Base-by-base conservation (phyloP, 2,797 vertebrate genomes). In the Rallus crepitans region DNA sequence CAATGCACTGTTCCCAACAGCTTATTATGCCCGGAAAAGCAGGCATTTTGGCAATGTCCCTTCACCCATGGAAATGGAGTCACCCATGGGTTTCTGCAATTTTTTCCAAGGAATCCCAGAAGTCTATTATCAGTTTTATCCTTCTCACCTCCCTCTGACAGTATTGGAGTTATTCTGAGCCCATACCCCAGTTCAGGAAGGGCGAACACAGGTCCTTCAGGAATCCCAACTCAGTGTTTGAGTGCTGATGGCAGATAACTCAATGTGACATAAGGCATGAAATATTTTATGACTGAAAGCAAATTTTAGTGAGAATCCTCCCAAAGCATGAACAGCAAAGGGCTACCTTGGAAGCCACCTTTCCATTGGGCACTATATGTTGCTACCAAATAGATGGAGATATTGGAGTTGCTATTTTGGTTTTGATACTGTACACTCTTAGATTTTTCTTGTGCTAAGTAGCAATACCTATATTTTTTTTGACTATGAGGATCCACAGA, bases 31-130 rank as follows among this genome's bases (percentile, higher is more conserved):
- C 31, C 68, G 68, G 65, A 50, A 64, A 75, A 27, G 25, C 28
- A 78, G 20, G 11, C 7, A 71, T 61, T 87, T 76, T 76, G 65
- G 35, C 33, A 60, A 20, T 50, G 27, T n/a, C 16, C 33, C 11
- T 83, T 87, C 48, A 82, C 12, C 19, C 0, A 0, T 23, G 33
- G 40, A 81, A 93, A 82, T 0, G 1, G 52, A 66, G n/a, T 19
- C 19, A 94, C 11, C 9, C 42, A n/a, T 7, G 15, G 2, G 6
- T 59, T 93, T 79, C 63, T 72, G 59, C 7, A n/a, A 1, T 4
- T 9, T 84, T 83, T 63, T 80, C 39, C 21, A 69, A 79, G 50
- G 45, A n/a, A 68, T 75, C 24, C 13, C 69, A 53, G 19, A 66
- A 70, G 27, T 35, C 52, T 30, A 5, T 27, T 30, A 8, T 23